A percentile compares a stretch with the other conserved stretches of the same genome.
These are phyloP conservation scores for Sclerurus mexicanus DNA, from an alignment of 2,113 vertebrate genomes.

Conservation along the genomic window DNA sequence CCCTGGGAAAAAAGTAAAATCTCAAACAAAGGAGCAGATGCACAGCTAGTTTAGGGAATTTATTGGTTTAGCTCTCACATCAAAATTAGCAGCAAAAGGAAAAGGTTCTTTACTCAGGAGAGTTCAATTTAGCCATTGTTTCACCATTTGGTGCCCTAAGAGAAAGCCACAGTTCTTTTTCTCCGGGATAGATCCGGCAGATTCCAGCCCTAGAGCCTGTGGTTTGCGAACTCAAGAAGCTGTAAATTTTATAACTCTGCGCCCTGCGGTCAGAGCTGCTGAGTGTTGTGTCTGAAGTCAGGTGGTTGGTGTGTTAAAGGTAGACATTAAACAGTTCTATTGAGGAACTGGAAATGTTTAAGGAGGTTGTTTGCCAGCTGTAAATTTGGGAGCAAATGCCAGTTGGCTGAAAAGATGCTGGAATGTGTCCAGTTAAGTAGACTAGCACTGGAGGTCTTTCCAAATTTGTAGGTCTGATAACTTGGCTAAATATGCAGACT, in stretches of 20 bases:
- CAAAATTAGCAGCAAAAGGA: constrained; percentile 42
- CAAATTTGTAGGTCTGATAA: constrained; percentile 68
- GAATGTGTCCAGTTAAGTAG: constrained; percentile 77
- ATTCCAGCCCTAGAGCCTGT: constrained; percentile 45
- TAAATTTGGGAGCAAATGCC: constrained; percentile 77
- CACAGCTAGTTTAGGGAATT: constrained; percentile 4
- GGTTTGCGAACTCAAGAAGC: constrained; percentile 70
- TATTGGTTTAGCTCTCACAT: constrained; percentile 41
- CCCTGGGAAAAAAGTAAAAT: neutral
- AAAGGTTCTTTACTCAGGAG: constrained; percentile 25
- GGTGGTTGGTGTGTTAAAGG: constrained; percentile 79
- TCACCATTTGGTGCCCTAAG: neutral
- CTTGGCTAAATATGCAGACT: constrained; percentile 13
- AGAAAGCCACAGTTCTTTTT: neutral
- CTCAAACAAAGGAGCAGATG: constrained; percentile 1
- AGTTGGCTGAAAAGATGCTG: constrained; percentile 75
- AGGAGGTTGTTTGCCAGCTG: constrained; percentile 74
- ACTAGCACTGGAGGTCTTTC: constrained; percentile 70
- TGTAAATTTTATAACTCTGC: constrained; percentile 81
- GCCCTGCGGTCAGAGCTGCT: constrained; percentile 74
- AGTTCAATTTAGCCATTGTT: constrained; percentile 48
- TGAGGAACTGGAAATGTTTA: constrained; percentile 77
- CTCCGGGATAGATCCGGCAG: constrained; percentile 37
- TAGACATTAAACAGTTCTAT: constrained; percentile 75
- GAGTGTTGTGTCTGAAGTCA: constrained; percentile 79